Evolutionary conservation across 2,888 invertebrate genomes (phyloP), one percentile per base, ranked within the genome.

Genomic region (Resseliella maxima): DNA sequence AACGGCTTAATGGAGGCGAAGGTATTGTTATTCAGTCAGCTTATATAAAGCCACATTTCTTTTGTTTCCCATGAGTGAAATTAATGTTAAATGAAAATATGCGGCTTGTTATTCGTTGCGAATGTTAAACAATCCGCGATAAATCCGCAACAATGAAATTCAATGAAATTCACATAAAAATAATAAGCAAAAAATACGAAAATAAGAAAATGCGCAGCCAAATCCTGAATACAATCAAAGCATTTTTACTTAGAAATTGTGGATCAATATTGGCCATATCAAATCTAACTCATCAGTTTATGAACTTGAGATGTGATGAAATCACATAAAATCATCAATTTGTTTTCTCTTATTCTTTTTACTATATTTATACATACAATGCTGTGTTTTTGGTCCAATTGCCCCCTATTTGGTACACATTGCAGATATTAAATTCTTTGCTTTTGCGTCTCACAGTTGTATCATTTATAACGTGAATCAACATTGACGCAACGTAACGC

Each of bases 341-440:
- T 21, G 64, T 36, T 12, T 81, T 83, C n/a, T 38, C 38, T 38
- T 83, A n/a, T 38, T 83, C 10, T 0, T 83, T 6, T 38, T 0
- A 27, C 5, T 27, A 27, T 24, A 59, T 72, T 72, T 31, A 35
- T 31, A 15, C 18, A 50, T 18, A 18, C 18, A 50, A 8, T 8
- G 15, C 2, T 59, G 24, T 24, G 59, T 27, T 59, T n/a, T 59
- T 59, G 27, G 24, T 21, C 50, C 50, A 50, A 50, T 21, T 35
- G 81, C 81, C 36, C 35, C 81, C 38, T 83, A 83, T 83, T 83
- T 18, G 83, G 24, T 83, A 38, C 83, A 83, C 83, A 83, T 81
- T 35, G 35, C 35, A n/a, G 35, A 81, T 83, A 36, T 83, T 83
- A 38, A 38, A 83, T 72, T 72, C 72, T 15, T 31, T 72, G 35